Base-by-base conservation (phyloP, 2,113 vertebrate genomes). In the Dipodomys stephensi region DNA sequence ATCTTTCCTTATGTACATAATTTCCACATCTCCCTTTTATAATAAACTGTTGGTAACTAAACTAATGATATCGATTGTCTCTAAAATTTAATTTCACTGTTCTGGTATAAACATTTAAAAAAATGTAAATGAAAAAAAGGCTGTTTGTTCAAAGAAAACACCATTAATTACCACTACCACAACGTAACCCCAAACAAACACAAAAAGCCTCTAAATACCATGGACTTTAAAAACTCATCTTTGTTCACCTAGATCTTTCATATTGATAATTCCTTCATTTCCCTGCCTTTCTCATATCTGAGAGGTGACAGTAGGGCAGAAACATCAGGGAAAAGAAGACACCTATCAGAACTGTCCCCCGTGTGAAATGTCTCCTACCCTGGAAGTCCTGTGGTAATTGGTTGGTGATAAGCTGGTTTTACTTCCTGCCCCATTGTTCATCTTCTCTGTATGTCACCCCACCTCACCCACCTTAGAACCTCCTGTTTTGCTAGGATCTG, bases 1-100 rank as follows among this genome's bases (percentile, higher is more conserved):
- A 96, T 98, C 94, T 97, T 97, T 98, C 97, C 98, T 98, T 96
- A 96, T 99, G 99, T 99, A 99, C 98, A 99, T 99, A 99, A 99
- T 98, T 97, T 96, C 65, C 77, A n/a, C 91, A 96, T 90, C 89
- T 97, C 60, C 15, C 83, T 98, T 98, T 98, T 98, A 91, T 98
- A 98, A 98, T 95, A 98, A 97, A 95, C 73, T 97, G 93, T 90
- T 96, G 93, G 88, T 97, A 80, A 49, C 88, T 74, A 88, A 93
- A 80, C 83, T 92, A 74, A 80, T 94, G 82, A 86, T 30, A 96
- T 71, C 49, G 91, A 95, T 73, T 96, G 93, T 97, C 46, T 96
- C 93, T 96, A 92, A 97, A 97, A 87, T 96, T 84, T 93, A 93
- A 94, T 97, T 96, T 92, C 67, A 78, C 86, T 97, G 96, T 97